Evolutionary conservation across 2,888 invertebrate genomes (phyloP), one percentile per base, ranked within the genome.

Genomic region (Acanthosepion pharaonis): DNA sequence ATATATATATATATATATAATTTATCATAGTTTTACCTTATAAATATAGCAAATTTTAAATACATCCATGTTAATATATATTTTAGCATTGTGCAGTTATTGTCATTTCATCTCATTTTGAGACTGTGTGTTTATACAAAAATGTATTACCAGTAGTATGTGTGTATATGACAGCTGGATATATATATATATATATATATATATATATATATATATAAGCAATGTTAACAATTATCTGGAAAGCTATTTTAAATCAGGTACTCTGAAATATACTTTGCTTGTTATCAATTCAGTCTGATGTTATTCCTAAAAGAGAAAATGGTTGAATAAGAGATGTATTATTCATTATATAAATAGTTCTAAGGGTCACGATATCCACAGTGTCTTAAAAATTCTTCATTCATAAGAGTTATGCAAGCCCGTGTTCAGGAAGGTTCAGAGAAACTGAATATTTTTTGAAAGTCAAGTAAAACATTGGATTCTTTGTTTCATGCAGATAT

Each of bases 401-500:
- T 78, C 78, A 78, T 11, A n/a, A 78, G 78, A 11, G n/a, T 78
- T 78, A n/a, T 33, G 18, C 8, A 78, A 78, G 78, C 15, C 5
- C n/a, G 78, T 78, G 78, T 78, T 78, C n/a, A 78, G 33, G 5
- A 59, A 59, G 59, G 59, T 59, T 59, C 59, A 59, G 3, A 25
- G 59, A 59, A 59, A 59, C 20, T 59, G 59, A 59, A 59, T 59
- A 18, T 59, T 59, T 23, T 5, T 23, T 23, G 1, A n/a, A 6
- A n/a, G n/a, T 78, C 1, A n/a, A 78, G 78, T 78, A 78, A 33
- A n/a, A 78, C 78, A 78, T n/a, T 33, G 78, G 78, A 78, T 78
- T 78, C 78, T n/a, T 78, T 78, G n/a, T 78, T 78, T 78, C 78
- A 78, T 78, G n/a, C 78, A 78, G 78, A 78, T 78, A 78, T 78